phyloP scores from a whole-genome alignment of 2,888 invertebrate species.

The Drosophila algonquin region DNA sequence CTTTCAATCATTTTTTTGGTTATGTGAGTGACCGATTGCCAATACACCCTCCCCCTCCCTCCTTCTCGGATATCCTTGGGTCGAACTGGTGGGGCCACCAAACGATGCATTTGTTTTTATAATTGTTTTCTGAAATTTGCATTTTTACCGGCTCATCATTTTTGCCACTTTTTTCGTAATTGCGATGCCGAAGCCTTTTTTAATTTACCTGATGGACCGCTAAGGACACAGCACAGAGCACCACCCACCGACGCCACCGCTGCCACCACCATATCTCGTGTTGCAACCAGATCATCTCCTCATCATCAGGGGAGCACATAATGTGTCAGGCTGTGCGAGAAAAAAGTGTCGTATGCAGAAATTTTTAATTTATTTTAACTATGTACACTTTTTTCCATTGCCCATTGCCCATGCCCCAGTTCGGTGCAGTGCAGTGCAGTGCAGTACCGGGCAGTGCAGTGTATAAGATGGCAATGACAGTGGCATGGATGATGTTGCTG shows the following conservation, averaged over 20 bases:
- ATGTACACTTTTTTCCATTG: constrained; percentile 25
- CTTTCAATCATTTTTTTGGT: background rate
- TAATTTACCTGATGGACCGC: constrained; percentile 49
- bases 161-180: constrained; percentile 21
- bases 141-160: constrained; percentile 42
- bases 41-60: too few relatives aligned
- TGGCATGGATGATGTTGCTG: constrained; percentile 5
- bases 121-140: constrained; percentile 39
- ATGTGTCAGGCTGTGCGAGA: background rate
- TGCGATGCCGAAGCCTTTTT: constrained; percentile 30
- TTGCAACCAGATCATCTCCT: constrained; percentile 31
- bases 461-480: constrained; percentile 21
- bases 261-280: constrained; percentile 8
- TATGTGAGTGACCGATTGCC: background rate
- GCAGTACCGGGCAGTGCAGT: constrained; percentile 7
- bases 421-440: constrained; percentile 14
- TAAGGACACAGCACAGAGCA: constrained; percentile 13
- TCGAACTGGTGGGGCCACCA: background rate
- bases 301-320: constrained; percentile 18
- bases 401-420: background rate
- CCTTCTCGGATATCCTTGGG: too few relatives aligned
- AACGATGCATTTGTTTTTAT: constrained; percentile 8
- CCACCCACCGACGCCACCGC: background rate
- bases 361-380: constrained; percentile 60
- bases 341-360: constrained; percentile 51